A percentile compares a stretch with the other conserved stretches of the same genome.
Evolutionary conservation across 2,888 invertebrate species (phyloP).

Genomic region (Disparrhopalites patrizii): DNA sequence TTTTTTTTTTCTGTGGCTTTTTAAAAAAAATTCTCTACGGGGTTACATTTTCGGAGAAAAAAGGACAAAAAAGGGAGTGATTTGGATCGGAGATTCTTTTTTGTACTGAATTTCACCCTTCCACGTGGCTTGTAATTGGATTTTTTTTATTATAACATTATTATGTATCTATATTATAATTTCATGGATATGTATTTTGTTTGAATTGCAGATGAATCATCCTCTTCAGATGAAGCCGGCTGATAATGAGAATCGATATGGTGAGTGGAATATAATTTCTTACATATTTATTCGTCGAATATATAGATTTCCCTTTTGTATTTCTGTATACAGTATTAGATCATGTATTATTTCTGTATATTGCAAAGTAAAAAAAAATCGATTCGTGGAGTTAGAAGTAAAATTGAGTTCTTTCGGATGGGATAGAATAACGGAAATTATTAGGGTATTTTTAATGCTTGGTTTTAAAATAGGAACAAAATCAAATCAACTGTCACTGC

Average conservation of each 20-base stretch:
- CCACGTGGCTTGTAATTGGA: not conserved
- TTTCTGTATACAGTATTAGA: not conserved
- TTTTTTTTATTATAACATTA: not conserved
- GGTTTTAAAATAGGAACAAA: too few relatives aligned
- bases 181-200: not conserved
- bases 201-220: slow-evolving; percentile 94
- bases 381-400: too few relatives aligned
- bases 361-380: too few relatives aligned
- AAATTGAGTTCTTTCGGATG: too few relatives aligned
- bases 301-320: not conserved
- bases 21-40: too few relatives aligned
- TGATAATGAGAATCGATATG: slow-evolving; percentile 98
- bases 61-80: too few relatives aligned
- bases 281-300: not conserved
- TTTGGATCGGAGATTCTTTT: not conserved
- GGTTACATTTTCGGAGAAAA: too few relatives aligned
- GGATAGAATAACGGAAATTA: not conserved
- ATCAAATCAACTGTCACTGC: too few relatives aligned
- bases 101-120: not conserved
- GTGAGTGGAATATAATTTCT: slow-evolving; percentile 57
- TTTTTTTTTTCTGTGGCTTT: not conserved
- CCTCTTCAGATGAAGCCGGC: slow-evolving; percentile 99
- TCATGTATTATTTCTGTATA: not conserved
- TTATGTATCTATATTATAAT: not conserved
- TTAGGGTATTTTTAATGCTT: slow-evolving; percentile 2